These are phyloP conservation scores for Epinephelus malabaricus DNA, from an alignment of 2,797 vertebrate species.

Conservation along the genomic window DNA sequence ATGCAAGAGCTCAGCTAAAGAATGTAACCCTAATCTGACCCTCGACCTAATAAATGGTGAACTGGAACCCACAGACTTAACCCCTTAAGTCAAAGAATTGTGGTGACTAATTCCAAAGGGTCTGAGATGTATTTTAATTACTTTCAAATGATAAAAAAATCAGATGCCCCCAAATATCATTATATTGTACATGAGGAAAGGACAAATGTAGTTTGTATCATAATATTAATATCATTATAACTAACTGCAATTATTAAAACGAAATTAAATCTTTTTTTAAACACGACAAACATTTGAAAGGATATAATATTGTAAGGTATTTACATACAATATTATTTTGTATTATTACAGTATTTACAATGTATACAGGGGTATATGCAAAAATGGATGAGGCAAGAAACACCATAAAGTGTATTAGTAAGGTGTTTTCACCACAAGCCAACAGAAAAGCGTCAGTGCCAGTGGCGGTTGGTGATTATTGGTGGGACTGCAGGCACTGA, in stretches of 20 bases:
- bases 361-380: background rate
- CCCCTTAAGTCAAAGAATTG: background rate
- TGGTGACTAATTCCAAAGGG: background rate
- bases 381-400: background rate
- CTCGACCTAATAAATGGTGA: background rate
- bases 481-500: too few relatives aligned
- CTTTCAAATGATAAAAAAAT: background rate
- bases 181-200: background rate
- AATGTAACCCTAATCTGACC: slow-evolving; percentile 4
- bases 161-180: background rate
- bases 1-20: background rate
- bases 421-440: background rate
- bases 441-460: background rate
- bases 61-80: background rate
- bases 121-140: background rate
- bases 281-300: too few relatives aligned
- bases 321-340: too few relatives aligned
- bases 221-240: background rate
- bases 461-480: background rate
- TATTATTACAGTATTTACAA: too few relatives aligned
- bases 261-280: too few relatives aligned
- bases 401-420: background rate
- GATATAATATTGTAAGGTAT: background rate
- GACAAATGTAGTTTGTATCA: background rate
- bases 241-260: too few relatives aligned